Evolutionary conservation across 92 coral and sea anemone species (phyloP).

Genomic region (Chrysogorgia sp.): DNA sequence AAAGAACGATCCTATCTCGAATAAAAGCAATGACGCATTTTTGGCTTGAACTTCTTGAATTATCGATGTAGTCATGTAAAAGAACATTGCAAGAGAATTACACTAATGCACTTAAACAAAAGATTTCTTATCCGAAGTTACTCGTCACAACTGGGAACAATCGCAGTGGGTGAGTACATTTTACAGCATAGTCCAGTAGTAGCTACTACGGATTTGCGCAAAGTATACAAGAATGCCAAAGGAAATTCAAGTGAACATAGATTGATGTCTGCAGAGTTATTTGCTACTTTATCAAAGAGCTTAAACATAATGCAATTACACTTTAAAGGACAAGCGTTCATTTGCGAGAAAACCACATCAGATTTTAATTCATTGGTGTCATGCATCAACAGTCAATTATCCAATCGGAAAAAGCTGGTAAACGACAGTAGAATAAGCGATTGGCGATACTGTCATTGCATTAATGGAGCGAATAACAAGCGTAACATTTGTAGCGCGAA

Average conservation of each 20-base stretch:
- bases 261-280: constrained; percentile 51
- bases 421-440: constrained; percentile 33
- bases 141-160: constrained; percentile 43
- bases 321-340: constrained; percentile 52
- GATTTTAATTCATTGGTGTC: constrained; percentile 46
- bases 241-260: constrained; percentile 41
- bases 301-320: constrained; percentile 46
- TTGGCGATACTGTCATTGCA: constrained; percentile 35
- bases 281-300: constrained; percentile 31
- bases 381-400: constrained; percentile 30
- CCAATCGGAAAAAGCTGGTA: constrained; percentile 29
- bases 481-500: neutral
- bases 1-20: neutral
- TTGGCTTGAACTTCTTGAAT: constrained; percentile 18
- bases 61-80: constrained; percentile 40
- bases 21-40: neutral
- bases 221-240: constrained; percentile 48
- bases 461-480: constrained; percentile 2
- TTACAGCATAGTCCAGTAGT: constrained; percentile 51
- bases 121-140: constrained; percentile 11
- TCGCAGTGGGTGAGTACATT: constrained; percentile 51
- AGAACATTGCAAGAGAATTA: constrained; percentile 47
- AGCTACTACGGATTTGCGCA: constrained; percentile 48
- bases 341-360: constrained; percentile 51
- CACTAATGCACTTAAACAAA: constrained; percentile 23